These are phyloP conservation scores for Sipha maydis DNA, from an alignment of 2,888 invertebrate species.

Conservation along the genomic window DNA sequence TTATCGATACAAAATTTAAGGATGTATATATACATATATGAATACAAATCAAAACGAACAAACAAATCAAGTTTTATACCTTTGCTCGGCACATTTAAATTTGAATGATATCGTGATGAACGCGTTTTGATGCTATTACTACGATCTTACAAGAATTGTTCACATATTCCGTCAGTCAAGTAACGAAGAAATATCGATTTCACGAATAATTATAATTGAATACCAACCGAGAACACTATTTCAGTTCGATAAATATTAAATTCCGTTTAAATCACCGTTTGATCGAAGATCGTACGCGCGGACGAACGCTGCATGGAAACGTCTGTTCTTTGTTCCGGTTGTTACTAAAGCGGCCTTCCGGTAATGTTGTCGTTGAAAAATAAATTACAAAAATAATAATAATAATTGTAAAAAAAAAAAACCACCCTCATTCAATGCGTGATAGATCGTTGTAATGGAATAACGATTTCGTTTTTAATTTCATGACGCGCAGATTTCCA, in stretches of 20 bases:
- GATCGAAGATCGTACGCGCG: neutral
- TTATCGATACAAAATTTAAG: no score
- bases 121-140: no score
- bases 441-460: conserved; percentile 48
- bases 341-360: neutral
- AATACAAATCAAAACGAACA: no score
- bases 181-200: no score
- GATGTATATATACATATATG: no score
- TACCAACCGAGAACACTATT: neutral
- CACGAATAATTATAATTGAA: no score
- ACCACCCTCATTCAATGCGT: conserved; percentile 1
- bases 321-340: conserved; percentile 7
- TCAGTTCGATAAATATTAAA: neutral
- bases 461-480: conserved; percentile 55
- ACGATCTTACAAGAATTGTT: no score
- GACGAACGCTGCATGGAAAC: neutral
- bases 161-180: no score
- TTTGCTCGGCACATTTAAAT: no score
- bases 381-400: neutral
- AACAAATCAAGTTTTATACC: no score
- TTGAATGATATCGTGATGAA: no score
- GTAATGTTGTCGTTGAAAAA: neutral
- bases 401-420: neutral
- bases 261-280: neutral
- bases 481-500: conserved; percentile 51